These are phyloP conservation scores for Diadegma fenestrale DNA, from an alignment of 2,888 invertebrate genomes.

Conservation along the genomic window DNA sequence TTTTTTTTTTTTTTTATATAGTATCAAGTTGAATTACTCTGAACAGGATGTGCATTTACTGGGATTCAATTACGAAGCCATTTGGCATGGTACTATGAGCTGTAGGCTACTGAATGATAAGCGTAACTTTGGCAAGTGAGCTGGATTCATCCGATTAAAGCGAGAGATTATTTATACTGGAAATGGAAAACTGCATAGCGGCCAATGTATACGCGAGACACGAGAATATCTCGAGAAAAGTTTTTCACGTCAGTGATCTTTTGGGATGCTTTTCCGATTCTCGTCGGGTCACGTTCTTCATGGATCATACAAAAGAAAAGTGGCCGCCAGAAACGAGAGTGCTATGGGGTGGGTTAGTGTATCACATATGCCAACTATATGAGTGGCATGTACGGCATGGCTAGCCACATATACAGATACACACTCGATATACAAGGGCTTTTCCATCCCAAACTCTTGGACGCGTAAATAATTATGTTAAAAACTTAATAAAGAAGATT, in stretches of 20 bases:
- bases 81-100: not conserved
- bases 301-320: constrained; percentile 64
- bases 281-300: constrained; percentile 67
- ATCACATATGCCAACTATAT: constrained; percentile 37
- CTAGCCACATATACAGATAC: constrained; percentile 19
- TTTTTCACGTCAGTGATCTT: constrained; percentile 61
- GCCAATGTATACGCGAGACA: constrained; percentile 5
- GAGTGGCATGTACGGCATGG: constrained; percentile 3
- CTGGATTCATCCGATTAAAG: not conserved
- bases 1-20: not conserved
- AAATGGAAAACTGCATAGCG: constrained; percentile 14
- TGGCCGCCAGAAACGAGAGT: constrained; percentile 41
- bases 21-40: not conserved
- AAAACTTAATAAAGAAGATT: no score
- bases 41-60: not conserved
- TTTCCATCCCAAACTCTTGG: constrained; percentile 4
- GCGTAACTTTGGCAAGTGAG: not conserved
- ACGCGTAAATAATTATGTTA: not conserved
- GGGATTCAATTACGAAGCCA: not conserved
- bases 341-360: constrained; percentile 32
- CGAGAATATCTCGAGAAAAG: constrained; percentile 57
- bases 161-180: constrained; percentile 4
- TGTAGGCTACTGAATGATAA: not conserved
- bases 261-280: constrained; percentile 61
- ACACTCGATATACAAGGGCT: constrained; percentile 30